These are phyloP conservation scores for Diarsia rubi DNA, from an alignment of 2,888 invertebrate species.

Conservation along the genomic window DNA sequence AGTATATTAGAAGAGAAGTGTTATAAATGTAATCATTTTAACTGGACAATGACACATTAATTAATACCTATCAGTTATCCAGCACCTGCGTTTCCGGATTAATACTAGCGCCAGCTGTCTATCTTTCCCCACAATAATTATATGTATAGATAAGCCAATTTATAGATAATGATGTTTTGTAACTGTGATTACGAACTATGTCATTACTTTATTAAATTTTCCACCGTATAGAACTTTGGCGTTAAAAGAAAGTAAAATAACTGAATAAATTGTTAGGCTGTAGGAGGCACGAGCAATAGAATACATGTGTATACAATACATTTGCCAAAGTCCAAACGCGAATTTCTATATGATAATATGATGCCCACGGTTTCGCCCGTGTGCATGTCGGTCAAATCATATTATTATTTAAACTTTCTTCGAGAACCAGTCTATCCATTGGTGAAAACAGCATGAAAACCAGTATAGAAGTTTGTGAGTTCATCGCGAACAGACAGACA, in stretches of 20 bases:
- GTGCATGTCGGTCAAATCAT: too few species aligned
- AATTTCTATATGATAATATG: too few species aligned
- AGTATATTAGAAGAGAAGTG: not conserved
- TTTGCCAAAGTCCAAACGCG: too few species aligned
- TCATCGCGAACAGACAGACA: too few species aligned
- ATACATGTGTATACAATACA: too few species aligned
- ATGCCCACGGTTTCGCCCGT: too few species aligned
- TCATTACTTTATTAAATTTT: not conserved
- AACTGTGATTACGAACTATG: not conserved
- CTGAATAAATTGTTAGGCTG: not conserved
- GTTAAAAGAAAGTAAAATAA: not conserved
- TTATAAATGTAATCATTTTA: not conserved
- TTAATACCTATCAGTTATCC: not conserved
- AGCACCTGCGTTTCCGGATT: not conserved
- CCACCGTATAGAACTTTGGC: not conserved
- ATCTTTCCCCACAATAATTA: not conserved
- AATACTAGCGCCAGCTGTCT: not conserved
- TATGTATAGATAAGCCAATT: conserved; percentile 1
- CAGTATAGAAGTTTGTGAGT: too few species aligned
- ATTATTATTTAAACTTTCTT: too few species aligned
- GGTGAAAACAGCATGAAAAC: too few species aligned
- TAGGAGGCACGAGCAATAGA: too few species aligned
- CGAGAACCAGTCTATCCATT: too few species aligned
- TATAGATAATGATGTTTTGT: conserved; percentile 1
- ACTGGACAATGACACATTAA: not conserved